Percentiles rank a stretch among this genome's conserved stretches.
These are phyloP conservation scores for Sebastes fasciatus DNA, from an alignment of 2,113 vertebrate genomes.

Conservation along the genomic window DNA sequence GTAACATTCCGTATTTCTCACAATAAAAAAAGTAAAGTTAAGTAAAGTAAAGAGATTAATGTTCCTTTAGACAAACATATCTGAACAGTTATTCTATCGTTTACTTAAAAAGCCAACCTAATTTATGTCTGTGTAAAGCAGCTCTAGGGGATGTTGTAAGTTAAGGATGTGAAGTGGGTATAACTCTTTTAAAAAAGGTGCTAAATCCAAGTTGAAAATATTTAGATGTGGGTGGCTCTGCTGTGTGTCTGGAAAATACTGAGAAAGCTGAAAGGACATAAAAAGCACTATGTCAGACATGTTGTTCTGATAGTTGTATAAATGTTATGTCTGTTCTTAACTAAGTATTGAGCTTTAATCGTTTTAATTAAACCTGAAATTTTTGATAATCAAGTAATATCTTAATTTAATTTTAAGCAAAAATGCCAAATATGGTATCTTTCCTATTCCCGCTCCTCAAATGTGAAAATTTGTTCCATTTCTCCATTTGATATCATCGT, in stretches of 20 bases:
- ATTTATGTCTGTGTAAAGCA: slow-evolving; percentile 20
- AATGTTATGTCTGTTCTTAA: background rate
- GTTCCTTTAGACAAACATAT: background rate
- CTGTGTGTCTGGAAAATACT: slow-evolving; percentile 11
- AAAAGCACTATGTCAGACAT: background rate
- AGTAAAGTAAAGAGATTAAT: background rate
- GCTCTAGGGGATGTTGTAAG: background rate
- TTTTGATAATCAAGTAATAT: background rate
- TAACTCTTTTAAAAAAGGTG: background rate
- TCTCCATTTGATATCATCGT: background rate
- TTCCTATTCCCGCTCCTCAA: background rate
- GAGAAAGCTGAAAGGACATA: background rate
- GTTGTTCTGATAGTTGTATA: background rate
- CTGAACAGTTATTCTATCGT: background rate
- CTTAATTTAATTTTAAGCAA: background rate
- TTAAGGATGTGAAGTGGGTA: background rate
- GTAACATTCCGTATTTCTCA: background rate
- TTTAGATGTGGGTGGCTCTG: slow-evolving; percentile 23
- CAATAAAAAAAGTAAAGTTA: background rate
- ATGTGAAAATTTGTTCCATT: background rate
- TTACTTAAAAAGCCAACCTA: slow-evolving; percentile 6
- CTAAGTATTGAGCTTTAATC: too few species aligned
- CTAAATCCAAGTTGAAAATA: slow-evolving; percentile 6
- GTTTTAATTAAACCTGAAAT: background rate
- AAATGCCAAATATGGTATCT: background rate